Evolutionary conservation across 35 echinoderm and acorn worm genomes (phyloP).

Genomic region (Ptychodera flava): DNA sequence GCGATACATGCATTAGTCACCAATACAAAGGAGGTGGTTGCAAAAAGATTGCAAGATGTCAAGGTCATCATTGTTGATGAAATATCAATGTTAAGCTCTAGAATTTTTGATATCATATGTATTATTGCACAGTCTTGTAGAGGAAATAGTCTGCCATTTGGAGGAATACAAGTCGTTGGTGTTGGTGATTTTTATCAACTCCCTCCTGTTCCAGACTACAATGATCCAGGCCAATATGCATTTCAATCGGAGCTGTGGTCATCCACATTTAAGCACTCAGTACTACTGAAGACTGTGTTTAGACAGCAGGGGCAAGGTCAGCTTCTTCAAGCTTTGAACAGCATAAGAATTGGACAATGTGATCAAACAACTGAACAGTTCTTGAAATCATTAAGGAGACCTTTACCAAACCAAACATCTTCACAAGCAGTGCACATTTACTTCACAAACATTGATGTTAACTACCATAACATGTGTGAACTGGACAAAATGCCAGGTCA

Average conservation of each 20-base stretch:
- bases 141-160: conserved; percentile 14
- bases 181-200: conserved; percentile 17
- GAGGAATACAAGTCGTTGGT: conserved; percentile 4
- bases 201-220: background rate
- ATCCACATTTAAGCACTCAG: background rate
- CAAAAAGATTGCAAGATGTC: conserved; percentile 8
- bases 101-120: conserved; percentile 5
- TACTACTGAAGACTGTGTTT: background rate
- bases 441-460: background rate
- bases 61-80: conserved; percentile 18
- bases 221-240: background rate
- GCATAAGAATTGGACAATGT: background rate
- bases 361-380: background rate
- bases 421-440: background rate
- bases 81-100: conserved; percentile 15
- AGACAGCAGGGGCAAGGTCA: background rate
- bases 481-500: background rate
- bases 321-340: background rate
- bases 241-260: background rate
- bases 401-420: background rate
- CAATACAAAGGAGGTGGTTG: too few relatives aligned
- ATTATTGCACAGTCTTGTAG: background rate
- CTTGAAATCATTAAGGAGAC: background rate
- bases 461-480: background rate
- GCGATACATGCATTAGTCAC: background rate